phyloP scores from a whole-genome alignment of 2,888 invertebrate species.

The Cantharis flavilabris region DNA sequence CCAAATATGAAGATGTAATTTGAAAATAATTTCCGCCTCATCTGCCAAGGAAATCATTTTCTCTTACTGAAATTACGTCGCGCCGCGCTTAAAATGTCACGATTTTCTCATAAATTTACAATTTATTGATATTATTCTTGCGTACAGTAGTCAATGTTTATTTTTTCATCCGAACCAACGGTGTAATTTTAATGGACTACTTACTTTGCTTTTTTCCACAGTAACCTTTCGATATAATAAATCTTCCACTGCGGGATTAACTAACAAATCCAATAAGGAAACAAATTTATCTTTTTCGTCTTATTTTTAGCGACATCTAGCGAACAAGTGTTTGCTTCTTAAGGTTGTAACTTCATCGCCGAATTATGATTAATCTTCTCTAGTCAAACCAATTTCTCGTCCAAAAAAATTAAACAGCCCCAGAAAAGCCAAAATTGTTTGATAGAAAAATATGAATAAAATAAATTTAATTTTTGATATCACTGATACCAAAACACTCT shows the following conservation, averaged over 20 bases:
- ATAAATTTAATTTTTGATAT: too few relatives aligned
- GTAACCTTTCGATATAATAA: neutral
- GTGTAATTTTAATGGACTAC: neutral
- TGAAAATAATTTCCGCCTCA: constrained; percentile 13
- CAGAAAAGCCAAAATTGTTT: too few relatives aligned
- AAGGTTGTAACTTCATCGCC: neutral
- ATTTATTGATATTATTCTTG: neutral
- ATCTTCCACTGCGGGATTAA: neutral
- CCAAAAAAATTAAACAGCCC: too few relatives aligned
- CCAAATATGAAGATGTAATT: constrained; percentile 2
- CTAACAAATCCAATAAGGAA: neutral
- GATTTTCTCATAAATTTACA: neutral
- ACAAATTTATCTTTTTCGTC: neutral
- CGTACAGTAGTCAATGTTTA: too few relatives aligned
- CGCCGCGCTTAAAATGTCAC: neutral
- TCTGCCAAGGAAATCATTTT: constrained; percentile 10
- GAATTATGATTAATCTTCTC: neutral
- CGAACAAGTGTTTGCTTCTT: neutral
- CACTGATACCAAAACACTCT: too few relatives aligned
- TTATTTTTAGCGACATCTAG: neutral
- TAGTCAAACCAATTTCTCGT: too few relatives aligned
- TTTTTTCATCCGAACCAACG: neutral
- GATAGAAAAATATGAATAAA: too few relatives aligned
- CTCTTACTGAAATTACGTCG: neutral
- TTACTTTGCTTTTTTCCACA: neutral